A percentile compares a stretch with the other conserved stretches of the same genome.
These are phyloP conservation scores for Morpho achilles DNA, from an alignment of 2,888 invertebrate genomes.

Conservation along the genomic window DNA sequence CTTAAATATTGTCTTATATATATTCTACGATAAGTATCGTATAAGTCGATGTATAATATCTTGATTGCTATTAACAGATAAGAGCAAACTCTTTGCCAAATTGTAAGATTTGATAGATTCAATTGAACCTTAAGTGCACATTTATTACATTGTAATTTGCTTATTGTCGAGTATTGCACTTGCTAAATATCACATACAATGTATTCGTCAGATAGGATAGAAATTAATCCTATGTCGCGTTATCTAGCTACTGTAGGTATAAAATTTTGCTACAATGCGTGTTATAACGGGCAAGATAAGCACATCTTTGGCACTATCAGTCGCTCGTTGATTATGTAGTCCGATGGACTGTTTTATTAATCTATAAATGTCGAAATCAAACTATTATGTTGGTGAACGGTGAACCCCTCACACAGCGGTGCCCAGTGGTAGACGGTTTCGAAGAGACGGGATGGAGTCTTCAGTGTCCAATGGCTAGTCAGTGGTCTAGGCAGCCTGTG, in stretches of 20 bases:
- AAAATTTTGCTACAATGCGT: conserved; percentile 63
- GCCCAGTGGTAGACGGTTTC: conserved; percentile 46
- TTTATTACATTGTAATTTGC: too few species aligned
- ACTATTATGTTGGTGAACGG: conserved; percentile 55
- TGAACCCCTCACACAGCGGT: conserved; percentile 44
- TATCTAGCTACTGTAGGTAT: conserved; percentile 63
- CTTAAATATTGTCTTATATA: too few species aligned
- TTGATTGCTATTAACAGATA: too few species aligned
- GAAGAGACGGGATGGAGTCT: conserved; percentile 53
- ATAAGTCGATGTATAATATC: too few species aligned
- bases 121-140: too few species aligned
- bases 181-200: not conserved
- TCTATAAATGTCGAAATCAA: conserved; percentile 23
- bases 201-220: conserved; percentile 10
- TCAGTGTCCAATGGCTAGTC: conserved; percentile 54
- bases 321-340: conserved; percentile 63
- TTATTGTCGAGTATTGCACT: not conserved
- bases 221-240: conserved; percentile 32
- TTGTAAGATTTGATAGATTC: too few species aligned
- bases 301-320: conserved; percentile 69
- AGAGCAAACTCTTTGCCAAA: too few species aligned
- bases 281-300: conserved; percentile 60
- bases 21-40: too few species aligned
- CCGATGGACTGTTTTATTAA: conserved; percentile 60
- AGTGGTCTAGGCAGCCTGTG: conserved; percentile 47